Conservation (phyloP, 1,140 invertebrate species). For the Eupristina koningsbergeri region DNA sequence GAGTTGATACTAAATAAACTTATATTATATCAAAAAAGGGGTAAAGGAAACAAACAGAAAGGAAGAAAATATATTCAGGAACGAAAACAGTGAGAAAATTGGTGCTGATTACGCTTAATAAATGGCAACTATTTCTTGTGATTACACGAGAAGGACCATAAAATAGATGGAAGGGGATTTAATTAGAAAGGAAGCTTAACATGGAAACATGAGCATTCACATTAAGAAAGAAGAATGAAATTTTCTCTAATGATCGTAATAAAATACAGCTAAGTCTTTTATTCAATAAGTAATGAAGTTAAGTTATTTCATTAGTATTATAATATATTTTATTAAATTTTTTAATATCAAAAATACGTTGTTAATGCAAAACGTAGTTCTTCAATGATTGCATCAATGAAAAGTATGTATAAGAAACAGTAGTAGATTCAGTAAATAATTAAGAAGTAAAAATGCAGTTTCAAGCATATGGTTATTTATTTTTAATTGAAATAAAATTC, state of each 20-base stretch:
- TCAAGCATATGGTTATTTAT: too few relatives aligned
- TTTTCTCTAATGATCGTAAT: background rate
- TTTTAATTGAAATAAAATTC: too few relatives aligned
- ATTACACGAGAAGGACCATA: conserved; percentile 26
- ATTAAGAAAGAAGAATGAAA: conserved; percentile 17
- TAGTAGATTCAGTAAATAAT: too few relatives aligned
- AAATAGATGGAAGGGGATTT: conserved; percentile 31
- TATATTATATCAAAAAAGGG: background rate
- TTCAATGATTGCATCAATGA: too few relatives aligned
- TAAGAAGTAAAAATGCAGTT: too few relatives aligned
- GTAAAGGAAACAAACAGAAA: background rate
- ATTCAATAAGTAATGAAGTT: conserved; percentile 16
- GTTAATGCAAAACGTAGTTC: too few relatives aligned
- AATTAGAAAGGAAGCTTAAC: conserved; percentile 37
- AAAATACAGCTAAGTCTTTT: background rate
- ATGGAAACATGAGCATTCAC: conserved; percentile 38
- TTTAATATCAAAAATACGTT: background rate
- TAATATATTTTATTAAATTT: background rate
- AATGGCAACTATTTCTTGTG: conserved; percentile 40
- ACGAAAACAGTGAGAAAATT: conserved; percentile 24
- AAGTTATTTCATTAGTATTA: background rate
- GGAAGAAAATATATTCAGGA: background rate
- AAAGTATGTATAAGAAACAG: too few relatives aligned
- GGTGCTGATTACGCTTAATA: conserved; percentile 40
- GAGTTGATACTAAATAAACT: background rate